These are phyloP conservation scores for Cheirogaleus medius DNA, from an alignment of 2,113 vertebrate genomes.

Conservation along the genomic window DNA sequence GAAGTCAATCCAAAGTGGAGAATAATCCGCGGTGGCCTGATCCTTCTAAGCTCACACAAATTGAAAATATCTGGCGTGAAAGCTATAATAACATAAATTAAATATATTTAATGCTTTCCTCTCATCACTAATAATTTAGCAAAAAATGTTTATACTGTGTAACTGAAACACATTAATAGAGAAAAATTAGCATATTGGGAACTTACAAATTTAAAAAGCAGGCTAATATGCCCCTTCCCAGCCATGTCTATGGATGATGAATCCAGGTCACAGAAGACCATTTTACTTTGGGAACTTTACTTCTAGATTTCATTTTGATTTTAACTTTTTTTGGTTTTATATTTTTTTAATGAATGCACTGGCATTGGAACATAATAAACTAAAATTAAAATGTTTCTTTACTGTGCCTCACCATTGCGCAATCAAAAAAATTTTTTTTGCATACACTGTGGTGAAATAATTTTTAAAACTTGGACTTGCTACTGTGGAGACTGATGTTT, in stretches of 20 bases:
- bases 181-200: slow-evolving; percentile 77
- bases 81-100: slow-evolving; percentile 72
- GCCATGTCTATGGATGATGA: slow-evolving; percentile 76
- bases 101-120: slow-evolving; percentile 71
- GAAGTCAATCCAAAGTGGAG: slow-evolving; percentile 89
- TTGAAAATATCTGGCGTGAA: slow-evolving; percentile 83
- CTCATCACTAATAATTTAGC: slow-evolving; percentile 76
- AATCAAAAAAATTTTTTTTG: slow-evolving; percentile 82
- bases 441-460: slow-evolving; percentile 87
- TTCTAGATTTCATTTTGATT: slow-evolving; percentile 88
- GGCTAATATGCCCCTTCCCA: slow-evolving; percentile 75
- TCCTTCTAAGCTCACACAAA: slow-evolving; percentile 81
- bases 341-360: slow-evolving; percentile 89
- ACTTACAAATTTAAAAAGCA: slow-evolving; percentile 72
- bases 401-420: slow-evolving; percentile 90
- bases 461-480: slow-evolving; percentile 86
- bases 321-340: slow-evolving; percentile 87
- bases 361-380: slow-evolving; percentile 88
- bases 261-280: slow-evolving; percentile 84
- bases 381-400: slow-evolving; percentile 86
- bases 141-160: slow-evolving; percentile 77
- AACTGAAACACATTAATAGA: slow-evolving; percentile 79
- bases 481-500: slow-evolving; percentile 89
- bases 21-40: slow-evolving; percentile 91
- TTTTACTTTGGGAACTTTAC: slow-evolving; percentile 85